Evolutionary conservation across 2,888 invertebrate species (phyloP), one percentile per base, ranked within the genome.

Genomic region (Trissoscelio sp.): DNA sequence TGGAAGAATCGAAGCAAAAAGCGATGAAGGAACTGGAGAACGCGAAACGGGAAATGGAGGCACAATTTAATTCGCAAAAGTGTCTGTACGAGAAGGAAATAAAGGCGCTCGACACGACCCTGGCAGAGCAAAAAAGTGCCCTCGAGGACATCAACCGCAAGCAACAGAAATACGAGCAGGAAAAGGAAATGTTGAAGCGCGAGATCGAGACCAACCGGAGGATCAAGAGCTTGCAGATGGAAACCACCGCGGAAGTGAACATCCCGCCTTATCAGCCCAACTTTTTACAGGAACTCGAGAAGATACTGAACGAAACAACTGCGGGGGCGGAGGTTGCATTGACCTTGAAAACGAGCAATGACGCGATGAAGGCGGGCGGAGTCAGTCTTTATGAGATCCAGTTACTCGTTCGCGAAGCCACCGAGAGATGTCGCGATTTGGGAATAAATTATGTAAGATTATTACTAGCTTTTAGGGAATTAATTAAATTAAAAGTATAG

Each of bases 231-330:
- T 88, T 92, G n/a, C 91, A 92, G 85, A 88, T 91, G 42, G 92
- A 91, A n/a, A 90, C 92, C 44, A n/a, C 7, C 3, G 85, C 85
- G 7, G 86, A 90, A 37, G 84, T 92, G 0, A 87, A 85, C 60
- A 82, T 93, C 11, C 91, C 92, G 0, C 92, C 92, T 0, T 93
- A 92, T 83, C 89, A 90, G 82, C 91, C 92, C 0, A 93, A 93
- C 86, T 93, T 93, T 85, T 86, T 93, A 16, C 90, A 93, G 88
- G 92, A 93, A 85, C 86, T 94, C 1, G 92, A 93, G 86, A 91
- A 88, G 62, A 91, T 93, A 66, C 86, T 93, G 31, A 92, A 89
- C 28, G 90, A 89, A 73, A 89, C 86, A n/a, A 88, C 90, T 2
- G 87, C 88, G 0, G 87, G 88, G 24, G 86, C 84, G 1, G 89